Base-by-base conservation (phyloP, 2,113 vertebrate genomes). In the Thunnus maccoyii region DNA sequence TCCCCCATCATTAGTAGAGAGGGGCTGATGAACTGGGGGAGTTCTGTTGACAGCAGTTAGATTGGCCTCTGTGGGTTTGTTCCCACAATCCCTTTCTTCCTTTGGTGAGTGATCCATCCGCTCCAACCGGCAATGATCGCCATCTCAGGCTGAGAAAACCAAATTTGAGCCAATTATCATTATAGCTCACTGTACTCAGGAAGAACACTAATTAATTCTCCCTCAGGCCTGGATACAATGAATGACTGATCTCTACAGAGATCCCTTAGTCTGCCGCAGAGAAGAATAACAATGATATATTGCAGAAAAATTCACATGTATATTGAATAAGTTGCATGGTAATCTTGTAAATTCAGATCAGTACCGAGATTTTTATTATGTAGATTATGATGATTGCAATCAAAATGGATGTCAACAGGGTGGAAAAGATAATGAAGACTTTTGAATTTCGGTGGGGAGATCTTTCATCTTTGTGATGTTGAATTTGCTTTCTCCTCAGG, bases 151-250 rank as follows among this genome's bases (percentile, higher is more conserved):
- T 82, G 65, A 89, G 85, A 91, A 92, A 89, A 87, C 55, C 78
- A 87, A 84, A 94, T 90, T 90, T 90, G 65, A 91, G 88, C 92
- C 90, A 94, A 92, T 95, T 94, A 94, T 86, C 93, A 92, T 90
- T 76, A 83, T 85, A 64, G 86, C 83, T 90, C 83, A 71, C 69
- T 73, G 76, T 87, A 68, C 75, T 89, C 91, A 72, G 87, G 86
- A 91, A 87, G 77, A 91, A 51, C 85, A 72, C 90, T 95, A 94
- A 94, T 95, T 93, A 93, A 94, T 94, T 93, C 58, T 71, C 91
- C 93, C 92, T 77, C 77, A 85, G 93, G 90, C 88, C 72, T 75
- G 60, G 72, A 86, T 84, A 77, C 84, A 89, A 86, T 85, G 82
- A 92, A 83, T 72, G 77, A 76, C 71, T 76, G 72, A 81, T 84